These are phyloP conservation scores for Drosophila yooni DNA, from an alignment of 2,888 invertebrate genomes.

Conservation along the genomic window DNA sequence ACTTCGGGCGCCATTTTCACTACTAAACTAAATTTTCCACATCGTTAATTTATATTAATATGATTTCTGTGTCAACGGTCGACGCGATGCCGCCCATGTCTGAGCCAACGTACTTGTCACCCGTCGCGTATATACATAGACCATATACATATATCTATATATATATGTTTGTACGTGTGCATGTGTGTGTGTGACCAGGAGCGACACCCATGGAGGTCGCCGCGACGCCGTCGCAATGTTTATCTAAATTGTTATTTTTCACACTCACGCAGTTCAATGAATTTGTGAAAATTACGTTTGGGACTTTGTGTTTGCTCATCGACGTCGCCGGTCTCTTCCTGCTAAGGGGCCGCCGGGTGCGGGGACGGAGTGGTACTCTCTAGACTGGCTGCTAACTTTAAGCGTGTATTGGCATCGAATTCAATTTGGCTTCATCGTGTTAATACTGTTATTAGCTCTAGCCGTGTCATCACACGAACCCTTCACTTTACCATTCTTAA, in stretches of 20 bases:
- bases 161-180: neutral
- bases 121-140: constrained; percentile 22
- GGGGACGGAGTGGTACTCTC: constrained; percentile 10
- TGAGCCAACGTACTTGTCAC: constrained; percentile 42
- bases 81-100: constrained; percentile 58
- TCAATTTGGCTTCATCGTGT: constrained; percentile 79
- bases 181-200: constrained; percentile 23
- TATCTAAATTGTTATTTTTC: constrained; percentile 86
- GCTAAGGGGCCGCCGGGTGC: neutral
- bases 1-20: constrained; percentile 74
- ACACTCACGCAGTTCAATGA: constrained; percentile 85
- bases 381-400: constrained; percentile 62
- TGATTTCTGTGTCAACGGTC: constrained; percentile 82
- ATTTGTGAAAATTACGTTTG: constrained; percentile 85
- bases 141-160: constrained; percentile 6
- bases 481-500: constrained; percentile 44
- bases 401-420: constrained; percentile 78
- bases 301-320: constrained; percentile 81
- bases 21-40: constrained; percentile 85
- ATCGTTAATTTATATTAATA: constrained; percentile 86
- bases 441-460: constrained; percentile 79
- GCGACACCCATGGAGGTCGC: constrained; percentile 73
- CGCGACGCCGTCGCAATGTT: constrained; percentile 82
- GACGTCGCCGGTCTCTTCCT: constrained; percentile 38
- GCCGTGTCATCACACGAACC: constrained; percentile 52